These are phyloP conservation scores for Lepidocolaptes lacrymiger DNA, from an alignment of 2,797 vertebrate genomes.

Conservation along the genomic window DNA sequence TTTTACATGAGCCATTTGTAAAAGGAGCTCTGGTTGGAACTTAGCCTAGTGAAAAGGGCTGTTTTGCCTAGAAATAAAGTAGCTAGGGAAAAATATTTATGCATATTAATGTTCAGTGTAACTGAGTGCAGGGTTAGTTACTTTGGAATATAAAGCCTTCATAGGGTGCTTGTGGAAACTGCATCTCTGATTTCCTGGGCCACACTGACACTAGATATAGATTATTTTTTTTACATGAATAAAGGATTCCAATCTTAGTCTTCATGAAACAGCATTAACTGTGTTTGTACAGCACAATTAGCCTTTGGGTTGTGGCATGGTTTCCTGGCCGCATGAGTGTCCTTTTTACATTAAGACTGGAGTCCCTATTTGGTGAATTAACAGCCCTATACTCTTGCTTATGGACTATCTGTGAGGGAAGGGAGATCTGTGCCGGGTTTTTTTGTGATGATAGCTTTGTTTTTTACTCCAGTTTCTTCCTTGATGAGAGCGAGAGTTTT, in stretches of 20 bases:
- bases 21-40: not conserved
- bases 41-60: not conserved
- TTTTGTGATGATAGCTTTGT: not conserved
- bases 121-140: not conserved
- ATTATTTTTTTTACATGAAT: not conserved
- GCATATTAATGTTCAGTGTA: not conserved
- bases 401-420: not conserved
- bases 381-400: not conserved
- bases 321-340: not conserved
- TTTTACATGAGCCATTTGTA: not conserved
- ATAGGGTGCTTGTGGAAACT: not conserved
- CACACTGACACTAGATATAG: not conserved
- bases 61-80: not conserved
- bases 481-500: not conserved
- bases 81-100: not conserved
- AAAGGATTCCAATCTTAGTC: not conserved
- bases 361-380: not conserved
- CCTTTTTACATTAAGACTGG: not conserved
- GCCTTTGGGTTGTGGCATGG: not conserved
- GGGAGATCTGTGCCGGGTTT: not conserved
- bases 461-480: not conserved
- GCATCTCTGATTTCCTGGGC: not conserved
- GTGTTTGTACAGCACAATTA: not conserved
- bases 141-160: not conserved
- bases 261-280: not conserved